Base-by-base conservation (phyloP, 1,140 invertebrate genomes). In the Lasaia peninsularis region DNA sequence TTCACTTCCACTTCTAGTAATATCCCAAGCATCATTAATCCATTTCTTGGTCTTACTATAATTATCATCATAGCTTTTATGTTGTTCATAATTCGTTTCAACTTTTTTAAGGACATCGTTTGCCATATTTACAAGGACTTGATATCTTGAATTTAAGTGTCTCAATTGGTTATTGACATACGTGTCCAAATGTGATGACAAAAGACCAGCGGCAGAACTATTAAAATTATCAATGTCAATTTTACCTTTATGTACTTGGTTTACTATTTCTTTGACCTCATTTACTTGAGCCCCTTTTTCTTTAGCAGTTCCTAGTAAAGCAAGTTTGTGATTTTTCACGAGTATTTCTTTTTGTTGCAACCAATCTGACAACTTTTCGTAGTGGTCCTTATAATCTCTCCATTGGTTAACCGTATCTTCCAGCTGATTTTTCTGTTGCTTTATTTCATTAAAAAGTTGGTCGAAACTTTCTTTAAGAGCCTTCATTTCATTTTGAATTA, bases 91-190 rank as follows among this genome's bases (percentile, higher is more conserved):
- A 80, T 98, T 98, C 0, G 94, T 96, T 89, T 98, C 95, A 9
- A 98, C 95, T 86, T 98, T 98, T 69, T 97, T 97, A 21, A 98
- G 76, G 0, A 98, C 96, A 88, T 98, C 97, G 85, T 97, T 98
- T 0, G 95, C 96, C 64, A 97, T 91, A 77, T 98, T 97, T 0
- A 97, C 91, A 74, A 97, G 93, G 0, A 97, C 94, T 90, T 97
- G 95, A 79, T 98, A 98, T 67, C 97, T 92, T 0, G 96, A 97
- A 75, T 96, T 96, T n/a, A 98, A 88, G 77, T 96, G 95, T 58
- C 96, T 92, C 18, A 98, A 88, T 78, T 98, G 97, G 78, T 97
- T 98, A 67, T 95, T 96, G 0, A 98, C 94, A 71, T 97, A 97
- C 0, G 95, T 94, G 73, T 98, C 97, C 18, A 98, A 84, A 71